These are phyloP conservation scores for Macroteleia sp. DNA, from an alignment of 2,888 invertebrate species.

Conservation along the genomic window DNA sequence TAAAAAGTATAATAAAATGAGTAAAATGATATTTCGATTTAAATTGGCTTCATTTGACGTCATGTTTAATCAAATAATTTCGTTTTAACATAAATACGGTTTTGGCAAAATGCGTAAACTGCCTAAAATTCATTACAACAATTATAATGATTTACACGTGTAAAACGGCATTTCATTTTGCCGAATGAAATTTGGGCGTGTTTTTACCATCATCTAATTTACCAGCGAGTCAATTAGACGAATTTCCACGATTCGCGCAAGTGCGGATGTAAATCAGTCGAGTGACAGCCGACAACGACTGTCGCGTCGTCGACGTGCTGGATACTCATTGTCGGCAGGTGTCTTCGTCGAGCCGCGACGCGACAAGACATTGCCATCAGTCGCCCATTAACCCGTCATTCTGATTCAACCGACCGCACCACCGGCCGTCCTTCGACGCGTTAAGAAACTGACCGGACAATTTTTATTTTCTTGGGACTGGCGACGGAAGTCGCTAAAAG, in stretches of 20 bases:
- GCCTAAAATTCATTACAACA: too few relatives aligned
- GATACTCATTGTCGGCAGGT: conserved; percentile 78
- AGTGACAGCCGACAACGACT: conserved; percentile 53
- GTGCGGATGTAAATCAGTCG: conserved; percentile 72
- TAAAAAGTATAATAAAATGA: too few relatives aligned
- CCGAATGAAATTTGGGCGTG: too few relatives aligned
- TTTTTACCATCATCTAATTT: too few relatives aligned
- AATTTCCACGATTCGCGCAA: conserved; percentile 52
- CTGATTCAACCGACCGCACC: conserved; percentile 51
- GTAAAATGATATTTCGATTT: too few relatives aligned
- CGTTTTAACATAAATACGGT: too few relatives aligned
- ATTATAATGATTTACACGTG: too few relatives aligned
- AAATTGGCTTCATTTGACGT: too few relatives aligned
- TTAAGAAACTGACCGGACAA: conserved; percentile 56
- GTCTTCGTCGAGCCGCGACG: conserved; percentile 81
- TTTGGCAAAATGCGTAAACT: too few relatives aligned
- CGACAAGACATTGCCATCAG: conserved; percentile 83
- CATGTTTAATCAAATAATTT: too few relatives aligned
- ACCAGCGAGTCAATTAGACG: conserved; percentile 62
- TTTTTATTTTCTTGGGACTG: conserved; percentile 27
- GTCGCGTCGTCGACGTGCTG: conserved; percentile 58
- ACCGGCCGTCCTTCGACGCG: conserved; percentile 43
- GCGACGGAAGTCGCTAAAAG: conserved; percentile 58
- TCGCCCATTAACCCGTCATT: conserved; percentile 77
- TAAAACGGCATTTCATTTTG: too few relatives aligned